Conservation (phyloP, 2,797 vertebrate genomes). For the Aplochiton taeniatus region DNA sequence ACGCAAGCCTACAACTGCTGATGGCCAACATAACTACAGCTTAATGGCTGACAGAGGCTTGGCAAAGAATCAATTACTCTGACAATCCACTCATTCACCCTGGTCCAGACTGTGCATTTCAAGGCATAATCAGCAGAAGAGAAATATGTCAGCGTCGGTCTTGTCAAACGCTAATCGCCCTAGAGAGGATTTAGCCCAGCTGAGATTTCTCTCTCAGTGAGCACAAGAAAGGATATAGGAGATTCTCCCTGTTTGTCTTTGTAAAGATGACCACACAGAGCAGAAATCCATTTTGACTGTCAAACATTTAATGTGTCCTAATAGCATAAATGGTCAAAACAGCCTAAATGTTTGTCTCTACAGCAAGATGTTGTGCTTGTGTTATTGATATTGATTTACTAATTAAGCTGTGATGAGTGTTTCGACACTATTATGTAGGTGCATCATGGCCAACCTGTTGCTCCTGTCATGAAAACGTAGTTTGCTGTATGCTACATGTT, state of each 20-base stretch:
- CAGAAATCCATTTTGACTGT: no score
- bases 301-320: no score
- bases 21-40: background rate
- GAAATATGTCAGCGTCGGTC: background rate
- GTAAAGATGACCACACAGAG: no score
- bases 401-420: no score
- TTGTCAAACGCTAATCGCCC: background rate
- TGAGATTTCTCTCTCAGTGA: background rate
- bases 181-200: slow-evolving; percentile 8
- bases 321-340: no score
- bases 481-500: no score
- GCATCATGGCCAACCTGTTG: no score
- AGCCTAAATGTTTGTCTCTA: no score
- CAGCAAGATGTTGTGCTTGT: no score
- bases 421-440: no score
- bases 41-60: slow-evolving; percentile 5
- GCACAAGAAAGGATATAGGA: background rate
- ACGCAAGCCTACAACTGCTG: background rate
- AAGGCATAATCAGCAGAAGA: background rate
- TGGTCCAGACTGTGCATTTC: background rate
- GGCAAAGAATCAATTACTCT: background rate
- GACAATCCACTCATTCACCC: slow-evolving; percentile 8
- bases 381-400: no score
- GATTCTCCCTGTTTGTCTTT: background rate
- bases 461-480: no score